phyloP scores from a whole-genome alignment of 2,797 vertebrate species.

The Cossypha polioptera region DNA sequence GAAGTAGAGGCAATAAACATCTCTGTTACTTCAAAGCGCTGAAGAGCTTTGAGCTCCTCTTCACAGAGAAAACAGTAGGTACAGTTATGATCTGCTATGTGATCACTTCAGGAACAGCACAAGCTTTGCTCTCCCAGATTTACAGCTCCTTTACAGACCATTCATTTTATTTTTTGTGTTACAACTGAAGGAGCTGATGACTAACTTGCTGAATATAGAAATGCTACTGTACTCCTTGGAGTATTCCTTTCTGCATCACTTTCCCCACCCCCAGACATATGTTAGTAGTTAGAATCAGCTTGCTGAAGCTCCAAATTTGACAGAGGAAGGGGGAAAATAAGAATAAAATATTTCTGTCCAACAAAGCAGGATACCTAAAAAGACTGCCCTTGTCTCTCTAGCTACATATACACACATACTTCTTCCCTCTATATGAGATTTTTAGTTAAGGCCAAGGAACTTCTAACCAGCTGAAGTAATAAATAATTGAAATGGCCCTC shows the following conservation, averaged over 20 bases:
- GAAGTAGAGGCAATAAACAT: not conserved
- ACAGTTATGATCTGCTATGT: not conserved
- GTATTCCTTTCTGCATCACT: constrained; percentile 42
- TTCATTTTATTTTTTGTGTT: constrained; percentile 54
- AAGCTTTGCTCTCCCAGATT: not conserved
- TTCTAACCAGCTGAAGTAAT: not conserved
- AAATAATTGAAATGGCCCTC: not conserved
- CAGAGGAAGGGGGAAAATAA: not conserved
- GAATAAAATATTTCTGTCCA: not conserved
- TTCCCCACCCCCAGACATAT: constrained; percentile 65
- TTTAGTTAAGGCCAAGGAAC: not conserved
- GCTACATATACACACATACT: not conserved
- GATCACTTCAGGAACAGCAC: not conserved
- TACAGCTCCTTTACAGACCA: constrained; percentile 53
- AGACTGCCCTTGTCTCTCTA: not conserved
- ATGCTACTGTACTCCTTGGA: constrained; percentile 72
- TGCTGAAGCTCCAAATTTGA: constrained; percentile 63
- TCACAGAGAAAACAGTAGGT: not conserved
- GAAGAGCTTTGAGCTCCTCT: not conserved
- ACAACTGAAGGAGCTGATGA: constrained; percentile 53
- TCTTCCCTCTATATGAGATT: not conserved
- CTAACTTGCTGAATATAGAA: constrained; percentile 70
- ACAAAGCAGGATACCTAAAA: constrained; percentile 9
- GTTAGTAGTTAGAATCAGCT: constrained; percentile 71
- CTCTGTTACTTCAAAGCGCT: not conserved